These are phyloP conservation scores for Aplidium turbinatum DNA, from an alignment of 23 tunicate genomes.

Conservation along the genomic window DNA sequence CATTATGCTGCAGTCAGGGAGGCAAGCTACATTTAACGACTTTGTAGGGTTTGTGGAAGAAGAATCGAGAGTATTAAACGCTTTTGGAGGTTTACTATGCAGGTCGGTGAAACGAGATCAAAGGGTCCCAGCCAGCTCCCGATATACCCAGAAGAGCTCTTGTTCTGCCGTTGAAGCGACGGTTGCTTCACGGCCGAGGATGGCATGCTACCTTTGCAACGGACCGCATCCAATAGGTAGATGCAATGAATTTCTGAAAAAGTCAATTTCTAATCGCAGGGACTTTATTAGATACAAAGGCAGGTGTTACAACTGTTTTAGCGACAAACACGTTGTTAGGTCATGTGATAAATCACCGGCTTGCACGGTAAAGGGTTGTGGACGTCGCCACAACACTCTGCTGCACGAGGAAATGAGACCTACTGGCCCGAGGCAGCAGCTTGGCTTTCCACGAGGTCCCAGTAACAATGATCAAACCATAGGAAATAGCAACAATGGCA, in stretches of 20 bases:
- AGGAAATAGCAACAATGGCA: too few relatives aligned
- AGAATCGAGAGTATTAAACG: too few relatives aligned
- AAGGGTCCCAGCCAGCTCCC: neutral
- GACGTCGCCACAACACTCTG: conserved; percentile 2
- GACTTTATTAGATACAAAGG: conserved; percentile 15
- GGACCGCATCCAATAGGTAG: neutral
- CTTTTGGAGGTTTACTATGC: too few relatives aligned
- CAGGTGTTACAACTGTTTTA: conserved; percentile 10
- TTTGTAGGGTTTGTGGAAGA: conserved; percentile 23
- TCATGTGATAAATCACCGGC: neutral
- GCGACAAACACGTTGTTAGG: neutral
- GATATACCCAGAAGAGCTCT: neutral
- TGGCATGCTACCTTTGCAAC: neutral
- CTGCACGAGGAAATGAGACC: too few relatives aligned
- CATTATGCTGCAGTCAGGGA: neutral
- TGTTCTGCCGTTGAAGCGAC: neutral
- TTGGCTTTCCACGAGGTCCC: too few relatives aligned
- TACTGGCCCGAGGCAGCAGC: too few relatives aligned
- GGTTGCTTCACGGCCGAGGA: neutral
- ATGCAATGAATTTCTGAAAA: conserved; percentile 1
- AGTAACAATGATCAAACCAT: too few relatives aligned
- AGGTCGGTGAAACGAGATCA: conserved; percentile 3
- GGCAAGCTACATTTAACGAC: conserved; percentile 11
- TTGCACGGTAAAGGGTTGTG: conserved; percentile 14
- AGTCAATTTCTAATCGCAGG: neutral